Evolutionary conservation across 2,888 invertebrate species (phyloP), one percentile per base, ranked within the genome.

Genomic region (Smittia sp.): DNA sequence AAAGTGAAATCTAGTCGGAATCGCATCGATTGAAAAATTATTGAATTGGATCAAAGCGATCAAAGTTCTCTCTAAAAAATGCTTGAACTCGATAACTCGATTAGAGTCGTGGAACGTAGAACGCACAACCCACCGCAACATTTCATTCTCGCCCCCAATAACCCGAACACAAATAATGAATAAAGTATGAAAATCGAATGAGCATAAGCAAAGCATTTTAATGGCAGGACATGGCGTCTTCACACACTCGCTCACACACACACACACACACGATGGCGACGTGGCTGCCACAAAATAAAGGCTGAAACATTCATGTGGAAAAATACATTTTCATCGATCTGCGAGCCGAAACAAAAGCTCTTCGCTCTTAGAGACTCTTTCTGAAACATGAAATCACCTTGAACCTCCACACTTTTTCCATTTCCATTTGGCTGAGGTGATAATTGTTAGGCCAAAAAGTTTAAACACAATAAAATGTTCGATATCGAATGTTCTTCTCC

Each of bases 161-260:
- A 22, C 1, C 18, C 18, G 15, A 63, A 63, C 15, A 63, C 20
- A 63, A 24, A 22, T 22, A 58, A 63, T 63, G 25, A 63, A 63
- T 63, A 63, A 63, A 63, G 27, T 63, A 63, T 63, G 25, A 63
- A 63, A 58, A 22, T 63, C 27, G 22, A 63, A 6, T 58, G 58
- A 24, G 15, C 15, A 58, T 63, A 63, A 27, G 27, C 63, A 27
- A 22, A 63, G 63, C 4, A 22, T 24, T 27, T 63, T 63, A 25
- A 63, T 25, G 25, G 25, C 41, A 69, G 69, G 69, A 69, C 69
- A 69, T 69, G 46, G 46, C 32, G 69, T 69, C 69, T 69, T 32
- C 69, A 69, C 24, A 11, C 68, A 68, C 24, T 18, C 66, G 39
- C 27, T 38, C 27, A 38, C 18, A 58, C 58, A 58, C 9, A 58